These are phyloP conservation scores for Irena cyanogastra DNA, from an alignment of 2,113 vertebrate species.

Conservation along the genomic window DNA sequence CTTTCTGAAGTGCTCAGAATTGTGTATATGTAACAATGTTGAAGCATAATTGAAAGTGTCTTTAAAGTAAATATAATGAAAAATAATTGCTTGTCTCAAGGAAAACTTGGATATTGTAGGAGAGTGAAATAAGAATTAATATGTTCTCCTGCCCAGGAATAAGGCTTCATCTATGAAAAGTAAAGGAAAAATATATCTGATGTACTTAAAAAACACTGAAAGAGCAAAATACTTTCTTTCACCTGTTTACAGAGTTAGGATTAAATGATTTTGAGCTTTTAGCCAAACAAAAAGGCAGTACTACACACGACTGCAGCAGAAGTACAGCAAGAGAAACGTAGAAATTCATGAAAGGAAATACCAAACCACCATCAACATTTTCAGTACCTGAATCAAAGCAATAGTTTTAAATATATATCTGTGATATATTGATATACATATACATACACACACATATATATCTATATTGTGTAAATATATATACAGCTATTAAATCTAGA, in stretches of 20 bases:
- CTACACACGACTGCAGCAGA: neutral
- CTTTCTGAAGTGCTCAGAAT: neutral
- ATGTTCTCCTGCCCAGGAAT: neutral
- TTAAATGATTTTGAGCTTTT: neutral
- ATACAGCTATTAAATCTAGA: constrained; percentile 3
- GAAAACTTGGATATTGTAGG: neutral
- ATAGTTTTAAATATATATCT: neutral
- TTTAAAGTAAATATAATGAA: neutral
- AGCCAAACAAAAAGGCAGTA: neutral
- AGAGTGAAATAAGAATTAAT: neutral
- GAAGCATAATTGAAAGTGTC: neutral
- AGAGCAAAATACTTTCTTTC: neutral
- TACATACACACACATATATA: too few relatives aligned
- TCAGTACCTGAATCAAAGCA: neutral
- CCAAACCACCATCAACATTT: neutral
- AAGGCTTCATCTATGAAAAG: neutral
- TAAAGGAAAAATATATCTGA: neutral
- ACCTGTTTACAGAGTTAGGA: neutral
- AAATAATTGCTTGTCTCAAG: neutral
- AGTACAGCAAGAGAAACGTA: neutral
- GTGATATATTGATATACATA: neutral
- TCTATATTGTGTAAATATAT: accelerated
- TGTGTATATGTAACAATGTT: neutral
- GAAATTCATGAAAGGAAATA: neutral
- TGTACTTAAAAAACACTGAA: neutral